A percentile compares a stretch with the other conserved stretches of the same genome.
Conservation (phyloP, 2,797 vertebrate genomes). For the Cuniculus paca region DNA sequence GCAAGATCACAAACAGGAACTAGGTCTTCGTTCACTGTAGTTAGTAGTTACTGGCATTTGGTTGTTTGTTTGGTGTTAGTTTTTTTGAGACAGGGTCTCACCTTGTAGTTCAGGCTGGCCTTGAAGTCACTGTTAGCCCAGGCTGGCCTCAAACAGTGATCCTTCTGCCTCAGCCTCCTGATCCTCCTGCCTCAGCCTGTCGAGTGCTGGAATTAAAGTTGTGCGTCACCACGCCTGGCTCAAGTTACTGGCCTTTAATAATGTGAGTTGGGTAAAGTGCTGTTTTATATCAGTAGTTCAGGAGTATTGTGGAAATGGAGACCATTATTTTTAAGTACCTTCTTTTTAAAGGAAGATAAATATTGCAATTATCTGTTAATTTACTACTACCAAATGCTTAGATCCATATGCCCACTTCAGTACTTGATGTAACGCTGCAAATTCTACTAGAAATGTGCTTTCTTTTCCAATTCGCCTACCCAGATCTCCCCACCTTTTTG, state of each 20-base stretch:
- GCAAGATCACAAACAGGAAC: slow-evolving; percentile 60
- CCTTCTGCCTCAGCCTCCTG: too few relatives aligned
- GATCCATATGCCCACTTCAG: neutral
- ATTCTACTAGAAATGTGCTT: slow-evolving; percentile 41
- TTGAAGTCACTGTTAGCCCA: neutral
- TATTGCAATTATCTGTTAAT: slow-evolving; percentile 51
- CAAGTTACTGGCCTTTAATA: slow-evolving; percentile 33
- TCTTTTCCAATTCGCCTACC: slow-evolving; percentile 55
- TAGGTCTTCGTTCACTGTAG: slow-evolving; percentile 3
- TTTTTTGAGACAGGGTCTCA: neutral
- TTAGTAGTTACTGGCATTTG: slow-evolving; percentile 48
- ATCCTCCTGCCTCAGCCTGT: neutral
- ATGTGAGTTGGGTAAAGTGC: slow-evolving; percentile 24
- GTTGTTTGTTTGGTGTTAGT: neutral
- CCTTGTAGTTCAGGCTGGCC: neutral
- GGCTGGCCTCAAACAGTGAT: neutral
- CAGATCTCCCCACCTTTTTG: slow-evolving; percentile 45
- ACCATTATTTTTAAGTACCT: neutral
- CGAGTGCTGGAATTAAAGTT: neutral
- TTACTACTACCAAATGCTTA: neutral
- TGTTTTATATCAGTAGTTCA: slow-evolving; percentile 35
- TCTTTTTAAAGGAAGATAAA: slow-evolving; percentile 55
- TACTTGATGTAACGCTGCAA: slow-evolving; percentile 11
- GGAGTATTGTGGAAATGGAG: slow-evolving; percentile 1
- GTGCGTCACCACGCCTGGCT: neutral